Evolutionary conservation across 1,140 invertebrate genomes (phyloP).

Genomic region (Pseudoatta argentina): DNA sequence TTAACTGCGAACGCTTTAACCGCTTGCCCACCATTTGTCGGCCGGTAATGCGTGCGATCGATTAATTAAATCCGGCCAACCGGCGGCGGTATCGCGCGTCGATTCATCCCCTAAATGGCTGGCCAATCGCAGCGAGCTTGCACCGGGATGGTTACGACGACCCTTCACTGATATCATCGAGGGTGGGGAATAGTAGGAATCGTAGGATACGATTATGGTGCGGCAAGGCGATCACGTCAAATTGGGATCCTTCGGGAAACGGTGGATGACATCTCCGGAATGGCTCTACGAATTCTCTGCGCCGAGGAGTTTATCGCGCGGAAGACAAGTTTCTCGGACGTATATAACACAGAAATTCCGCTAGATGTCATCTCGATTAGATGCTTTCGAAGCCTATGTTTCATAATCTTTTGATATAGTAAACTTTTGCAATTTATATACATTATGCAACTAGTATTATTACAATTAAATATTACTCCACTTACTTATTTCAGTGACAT

Average conservation of each 20-base stretch:
- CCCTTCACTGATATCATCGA: constrained; percentile 44
- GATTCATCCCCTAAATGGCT: constrained; percentile 76
- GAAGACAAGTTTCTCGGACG: neutral
- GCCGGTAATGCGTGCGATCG: constrained; percentile 76
- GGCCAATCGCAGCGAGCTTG: constrained; percentile 71
- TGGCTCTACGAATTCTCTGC: neutral
- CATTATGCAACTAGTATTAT: neutral
- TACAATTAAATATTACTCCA: neutral
- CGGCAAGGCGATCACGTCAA: constrained; percentile 61
- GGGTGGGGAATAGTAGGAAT: constrained; percentile 13
- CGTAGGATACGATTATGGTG: constrained; percentile 56
- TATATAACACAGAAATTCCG: neutral
- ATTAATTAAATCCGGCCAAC: constrained; percentile 79
- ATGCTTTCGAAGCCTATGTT: neutral
- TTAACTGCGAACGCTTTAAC: constrained; percentile 72
- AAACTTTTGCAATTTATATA: neutral
- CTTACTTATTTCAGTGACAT: too few relatives aligned
- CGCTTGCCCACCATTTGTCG: constrained; percentile 73
- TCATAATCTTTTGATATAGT: neutral
- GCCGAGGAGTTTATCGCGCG: constrained; percentile 29
- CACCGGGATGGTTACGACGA: constrained; percentile 55
- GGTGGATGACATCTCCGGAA: constrained; percentile 28
- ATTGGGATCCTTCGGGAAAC: constrained; percentile 51
- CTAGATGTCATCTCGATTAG: neutral
- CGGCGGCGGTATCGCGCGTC: constrained; percentile 71